Conservation (phyloP, 2,113 vertebrate species). For the Oenanthe oenanthe region DNA sequence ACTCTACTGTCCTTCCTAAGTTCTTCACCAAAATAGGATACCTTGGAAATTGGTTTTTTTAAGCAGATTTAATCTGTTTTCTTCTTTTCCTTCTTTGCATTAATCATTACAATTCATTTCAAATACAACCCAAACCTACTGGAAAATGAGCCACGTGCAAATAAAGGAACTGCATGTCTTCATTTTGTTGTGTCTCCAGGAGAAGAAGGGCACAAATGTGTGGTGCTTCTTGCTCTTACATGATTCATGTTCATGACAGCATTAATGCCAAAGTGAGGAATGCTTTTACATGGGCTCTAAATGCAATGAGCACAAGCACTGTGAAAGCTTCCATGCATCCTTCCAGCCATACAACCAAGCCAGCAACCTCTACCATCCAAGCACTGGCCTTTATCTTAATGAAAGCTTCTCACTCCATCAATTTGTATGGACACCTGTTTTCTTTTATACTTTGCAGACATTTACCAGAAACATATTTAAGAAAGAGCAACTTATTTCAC, state of each 20-base stretch:
- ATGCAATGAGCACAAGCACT: background rate
- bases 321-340: background rate
- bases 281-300: background rate
- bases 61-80: background rate
- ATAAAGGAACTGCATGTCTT: background rate
- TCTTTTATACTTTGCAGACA: slow-evolving; percentile 15
- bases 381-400: background rate
- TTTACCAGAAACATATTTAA: slow-evolving; percentile 17
- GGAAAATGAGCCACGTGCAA: background rate
- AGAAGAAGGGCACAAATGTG: background rate
- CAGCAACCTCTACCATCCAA: background rate
- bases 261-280: background rate
- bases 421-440: background rate
- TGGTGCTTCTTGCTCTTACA: background rate
- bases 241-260: background rate
- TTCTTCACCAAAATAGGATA: background rate
- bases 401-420: slow-evolving; percentile 37
- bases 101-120: background rate
- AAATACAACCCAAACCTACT: background rate
- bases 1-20: background rate
- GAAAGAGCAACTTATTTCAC: slow-evolving; percentile 15
- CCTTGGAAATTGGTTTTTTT: background rate
- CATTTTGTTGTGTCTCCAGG: background rate
- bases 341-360: background rate
- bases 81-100: background rate